A percentile compares a stretch with the other conserved stretches of the same genome.
phyloP scores from a whole-genome alignment of 1,140 invertebrate species.

The Meloidogyne floridensis region DNA sequence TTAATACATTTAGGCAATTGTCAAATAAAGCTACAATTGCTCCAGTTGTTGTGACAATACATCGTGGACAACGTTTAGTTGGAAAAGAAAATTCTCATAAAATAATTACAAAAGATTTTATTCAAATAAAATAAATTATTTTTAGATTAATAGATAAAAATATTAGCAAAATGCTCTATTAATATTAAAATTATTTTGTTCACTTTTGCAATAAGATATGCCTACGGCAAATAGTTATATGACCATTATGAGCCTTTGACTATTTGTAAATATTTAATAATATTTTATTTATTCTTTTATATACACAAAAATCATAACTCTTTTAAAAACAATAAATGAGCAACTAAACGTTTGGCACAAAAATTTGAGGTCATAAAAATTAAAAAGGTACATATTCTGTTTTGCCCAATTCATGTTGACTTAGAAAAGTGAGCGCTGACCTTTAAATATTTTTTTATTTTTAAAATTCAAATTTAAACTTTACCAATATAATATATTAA shows the following conservation, averaged over 20 bases:
- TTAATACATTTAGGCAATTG: not conserved
- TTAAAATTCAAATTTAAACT: not conserved
- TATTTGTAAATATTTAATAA: too few species aligned
- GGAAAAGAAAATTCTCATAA: not conserved
- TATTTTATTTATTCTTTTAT: too few species aligned
- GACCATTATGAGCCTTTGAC: too few species aligned
- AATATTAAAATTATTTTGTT: too few species aligned
- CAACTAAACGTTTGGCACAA: not conserved
- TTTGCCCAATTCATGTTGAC: conserved; percentile 28
- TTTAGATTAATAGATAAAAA: not conserved
- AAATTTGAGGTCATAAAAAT: not conserved
- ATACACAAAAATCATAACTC: too few species aligned
- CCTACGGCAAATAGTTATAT: too few species aligned
- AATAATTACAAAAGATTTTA: not conserved
- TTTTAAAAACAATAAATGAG: not conserved
- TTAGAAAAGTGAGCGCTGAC: conserved; percentile 30
- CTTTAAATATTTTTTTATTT: conserved; percentile 10
- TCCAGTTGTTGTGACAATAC: not conserved
- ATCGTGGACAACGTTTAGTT: not conserved
- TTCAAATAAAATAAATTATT: not conserved
- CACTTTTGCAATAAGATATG: too few species aligned
- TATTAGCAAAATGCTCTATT: too few species aligned
- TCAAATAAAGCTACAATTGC: not conserved
- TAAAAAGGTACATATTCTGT: not conserved
- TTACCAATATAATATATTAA: conserved; percentile 67